phyloP scores from a whole-genome alignment of 2,113 vertebrate genomes.

The Takifugu bimaculatus region DNA sequence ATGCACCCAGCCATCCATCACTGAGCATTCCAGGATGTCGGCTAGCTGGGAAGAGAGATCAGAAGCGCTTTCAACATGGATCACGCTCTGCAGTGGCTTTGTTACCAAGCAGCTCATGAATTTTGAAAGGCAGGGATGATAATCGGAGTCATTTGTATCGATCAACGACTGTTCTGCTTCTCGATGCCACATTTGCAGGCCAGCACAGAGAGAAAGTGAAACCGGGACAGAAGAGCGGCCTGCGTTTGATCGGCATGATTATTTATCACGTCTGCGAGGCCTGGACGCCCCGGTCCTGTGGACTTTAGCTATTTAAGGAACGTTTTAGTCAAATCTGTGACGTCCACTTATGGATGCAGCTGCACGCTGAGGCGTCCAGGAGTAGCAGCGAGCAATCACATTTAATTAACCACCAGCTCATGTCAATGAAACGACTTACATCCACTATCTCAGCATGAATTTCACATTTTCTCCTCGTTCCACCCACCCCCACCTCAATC shows the following conservation, averaged over 20 bases:
- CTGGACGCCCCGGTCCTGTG: too few relatives aligned
- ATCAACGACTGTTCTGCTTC: slow-evolving; percentile 3
- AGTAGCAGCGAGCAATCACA: slow-evolving; percentile 8
- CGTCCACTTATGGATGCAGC: background rate
- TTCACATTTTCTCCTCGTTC: slow-evolving; percentile 13
- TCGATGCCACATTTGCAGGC: slow-evolving; percentile 18
- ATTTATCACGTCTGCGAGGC: too few relatives aligned
- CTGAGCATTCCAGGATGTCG: slow-evolving; percentile 30
- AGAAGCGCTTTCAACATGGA: slow-evolving; percentile 23
- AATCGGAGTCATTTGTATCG: slow-evolving; percentile 10
- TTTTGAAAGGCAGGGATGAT: slow-evolving; percentile 16
- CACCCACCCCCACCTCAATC: background rate
- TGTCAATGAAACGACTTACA: background rate
- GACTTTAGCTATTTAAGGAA: too few relatives aligned
- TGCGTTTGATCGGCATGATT: too few relatives aligned
- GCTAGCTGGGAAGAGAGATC: slow-evolving; percentile 27
- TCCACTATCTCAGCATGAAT: slow-evolving; percentile 25
- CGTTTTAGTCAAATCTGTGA: too few relatives aligned
- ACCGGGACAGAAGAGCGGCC: too few relatives aligned
- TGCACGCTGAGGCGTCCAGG: background rate
- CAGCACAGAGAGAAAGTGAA: slow-evolving; percentile 13
- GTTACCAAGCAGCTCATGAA: slow-evolving; percentile 8
- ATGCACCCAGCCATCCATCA: slow-evolving; percentile 24
- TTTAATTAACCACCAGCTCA: slow-evolving; percentile 20
- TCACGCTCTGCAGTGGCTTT: background rate